Evolutionary conservation across 2,797 vertebrate genomes (phyloP), one percentile per base, ranked within the genome.

Genomic region (Enteromius anoplus): DNA sequence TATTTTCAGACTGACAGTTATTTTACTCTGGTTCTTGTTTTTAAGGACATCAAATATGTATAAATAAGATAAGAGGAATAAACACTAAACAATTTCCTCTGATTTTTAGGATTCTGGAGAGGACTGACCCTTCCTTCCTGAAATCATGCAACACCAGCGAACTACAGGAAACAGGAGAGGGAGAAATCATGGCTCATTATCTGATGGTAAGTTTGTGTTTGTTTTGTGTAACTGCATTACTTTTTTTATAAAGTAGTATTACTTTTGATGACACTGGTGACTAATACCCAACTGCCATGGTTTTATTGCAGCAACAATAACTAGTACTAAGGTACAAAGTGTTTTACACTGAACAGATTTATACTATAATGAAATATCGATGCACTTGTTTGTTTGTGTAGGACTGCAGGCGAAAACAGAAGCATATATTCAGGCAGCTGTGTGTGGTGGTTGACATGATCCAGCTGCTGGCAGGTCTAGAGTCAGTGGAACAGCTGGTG

Each of bases 381-480:
- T 23, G 21, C 21, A 1, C 26, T 62, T 62, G 23, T 65, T 75
- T 77, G 10, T 86, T 72, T 71, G 21, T 82, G 37, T 62, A 95
- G 95, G 93, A 93, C 81, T 91, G 91, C 51, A 91, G 93, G 2
- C 86, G 92, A 19, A 91, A 93, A 65, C 93, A 93, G 90, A 94
- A 94, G 87, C 87, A 94, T 76, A 85, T 93, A 86, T 92, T 89
- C 86, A 89, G 90, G 51, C 94, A 95, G 90, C 88, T 94, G 71
- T 93, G 89, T 70, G 91, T 93, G 45, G 80, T 94, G 86, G 91
- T 93, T 87, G 92, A 92, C n/a, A 92, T 94, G 91, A 87, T 94
- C 87, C 88, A 88, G 9, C 75, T 93, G 2, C 65, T 95, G 83
- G 91, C 92, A 80, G 89, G 83, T 45, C 84, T 91, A 62, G 85